Percentiles rank a stretch among this genome's conserved stretches.
Conservation (phyloP, 2,113 vertebrate species). For the Amphiprion ocellaris region DNA sequence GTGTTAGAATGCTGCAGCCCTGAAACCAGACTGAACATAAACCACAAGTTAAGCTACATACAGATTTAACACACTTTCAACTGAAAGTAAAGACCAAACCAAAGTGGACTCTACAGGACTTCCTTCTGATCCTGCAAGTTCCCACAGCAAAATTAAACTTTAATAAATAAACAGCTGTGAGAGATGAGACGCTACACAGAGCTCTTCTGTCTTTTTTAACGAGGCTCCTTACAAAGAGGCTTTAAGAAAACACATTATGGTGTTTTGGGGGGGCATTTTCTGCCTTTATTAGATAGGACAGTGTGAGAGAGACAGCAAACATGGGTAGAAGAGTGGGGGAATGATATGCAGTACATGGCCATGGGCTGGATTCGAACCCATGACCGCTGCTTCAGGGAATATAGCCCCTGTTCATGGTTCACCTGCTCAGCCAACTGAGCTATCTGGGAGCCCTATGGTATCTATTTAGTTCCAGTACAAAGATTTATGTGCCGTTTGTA, state of each 20-base stretch:
- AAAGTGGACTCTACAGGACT: neutral
- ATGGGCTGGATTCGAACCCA: too few species aligned
- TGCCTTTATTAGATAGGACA: too few species aligned
- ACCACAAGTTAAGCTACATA: neutral
- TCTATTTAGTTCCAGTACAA: too few species aligned
- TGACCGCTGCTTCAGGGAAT: too few species aligned
- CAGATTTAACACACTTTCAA: neutral
- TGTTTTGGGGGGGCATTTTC: too few species aligned
- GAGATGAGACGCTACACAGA: neutral
- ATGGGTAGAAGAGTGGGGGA: too few species aligned
- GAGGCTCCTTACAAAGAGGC: neutral
- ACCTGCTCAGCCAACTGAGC: too few species aligned
- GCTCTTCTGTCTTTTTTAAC: constrained; percentile 19
- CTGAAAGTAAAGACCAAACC: neutral
- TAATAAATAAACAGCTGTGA: constrained; percentile 31
- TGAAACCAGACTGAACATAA: neutral
- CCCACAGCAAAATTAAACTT: constrained; percentile 49
- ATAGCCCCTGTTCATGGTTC: too few species aligned
- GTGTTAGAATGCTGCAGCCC: neutral
- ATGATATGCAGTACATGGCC: too few species aligned
- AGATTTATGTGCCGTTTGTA: neutral
- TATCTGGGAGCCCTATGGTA: too few species aligned
- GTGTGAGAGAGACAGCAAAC: too few species aligned
- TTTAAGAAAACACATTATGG: too few species aligned
- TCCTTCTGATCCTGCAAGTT: neutral